Evolutionary conservation across 2,888 invertebrate genomes (phyloP).

Genomic region (Melanostoma mellinum): DNA sequence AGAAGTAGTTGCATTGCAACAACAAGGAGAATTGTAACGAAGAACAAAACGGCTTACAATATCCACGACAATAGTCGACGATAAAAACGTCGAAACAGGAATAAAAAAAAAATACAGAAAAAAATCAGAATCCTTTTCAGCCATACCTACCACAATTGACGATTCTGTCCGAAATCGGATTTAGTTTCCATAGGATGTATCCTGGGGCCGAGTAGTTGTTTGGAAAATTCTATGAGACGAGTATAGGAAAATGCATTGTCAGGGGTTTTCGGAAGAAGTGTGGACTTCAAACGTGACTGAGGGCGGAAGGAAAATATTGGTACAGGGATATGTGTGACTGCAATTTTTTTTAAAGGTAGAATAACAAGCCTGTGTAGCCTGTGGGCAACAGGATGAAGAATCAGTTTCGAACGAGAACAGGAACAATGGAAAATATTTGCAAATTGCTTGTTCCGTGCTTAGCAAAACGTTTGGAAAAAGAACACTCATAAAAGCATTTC

Average conservation of each 20-base stretch:
- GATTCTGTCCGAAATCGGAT: slow-evolving; percentile 68
- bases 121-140: slow-evolving; percentile 34
- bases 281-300: slow-evolving; percentile 24
- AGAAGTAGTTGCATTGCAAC: slow-evolving; percentile 14
- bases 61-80: slow-evolving; percentile 58
- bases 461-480: no score
- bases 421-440: slow-evolving; percentile 10
- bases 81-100: slow-evolving; percentile 55
- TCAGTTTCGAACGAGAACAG: background rate
- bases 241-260: slow-evolving; percentile 15
- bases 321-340: slow-evolving; percentile 31
- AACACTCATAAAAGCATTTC: no score
- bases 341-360: slow-evolving; percentile 13
- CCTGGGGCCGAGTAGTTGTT: slow-evolving; percentile 26
- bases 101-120: slow-evolving; percentile 3
- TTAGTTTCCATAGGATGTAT: slow-evolving; percentile 48
- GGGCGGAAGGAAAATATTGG: slow-evolving; percentile 12
- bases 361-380: background rate
- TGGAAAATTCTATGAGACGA: slow-evolving; percentile 13
- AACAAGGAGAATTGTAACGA: slow-evolving; percentile 43
- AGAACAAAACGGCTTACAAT: slow-evolving; percentile 50
- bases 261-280: slow-evolving; percentile 17
- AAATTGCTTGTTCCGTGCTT: background rate
- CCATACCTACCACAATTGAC: slow-evolving; percentile 60
- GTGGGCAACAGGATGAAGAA: no score